Conservation (phyloP, 2,888 invertebrate genomes). For the Sarcophaga subvicina region DNA sequence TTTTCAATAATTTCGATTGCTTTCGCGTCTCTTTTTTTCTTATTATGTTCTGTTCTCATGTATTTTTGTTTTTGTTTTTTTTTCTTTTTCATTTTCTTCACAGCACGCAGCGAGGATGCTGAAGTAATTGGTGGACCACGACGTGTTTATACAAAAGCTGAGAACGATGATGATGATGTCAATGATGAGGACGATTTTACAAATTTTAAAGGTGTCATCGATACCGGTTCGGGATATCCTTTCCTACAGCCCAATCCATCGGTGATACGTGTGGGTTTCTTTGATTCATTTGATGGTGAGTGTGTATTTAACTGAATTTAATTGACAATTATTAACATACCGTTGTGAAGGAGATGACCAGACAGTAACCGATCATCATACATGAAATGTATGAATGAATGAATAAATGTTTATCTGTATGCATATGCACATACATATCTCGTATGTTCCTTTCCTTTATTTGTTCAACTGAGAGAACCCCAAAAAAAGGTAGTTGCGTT, state of each 20-base stretch:
- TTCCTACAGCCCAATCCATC: conserved; percentile 78
- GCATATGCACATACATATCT: background rate
- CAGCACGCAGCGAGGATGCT: conserved; percentile 78
- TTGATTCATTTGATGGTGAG: conserved; percentile 81
- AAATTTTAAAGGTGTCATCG: conserved; percentile 79
- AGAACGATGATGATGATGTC: conserved; percentile 69
- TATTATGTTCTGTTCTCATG: background rate
- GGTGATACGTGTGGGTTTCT: conserved; percentile 77
- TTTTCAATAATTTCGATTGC: background rate
- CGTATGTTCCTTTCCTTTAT: too few relatives aligned
- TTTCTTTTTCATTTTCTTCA: conserved; percentile 54
- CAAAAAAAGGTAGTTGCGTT: background rate
- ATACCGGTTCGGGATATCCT: conserved; percentile 79
- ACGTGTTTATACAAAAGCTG: conserved; percentile 52
- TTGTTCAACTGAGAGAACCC: too few relatives aligned
- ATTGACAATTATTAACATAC: conserved; percentile 65
- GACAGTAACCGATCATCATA: background rate
- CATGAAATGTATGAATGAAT: background rate
- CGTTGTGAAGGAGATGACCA: background rate
- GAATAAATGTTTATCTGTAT: background rate
- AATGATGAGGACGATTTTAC: conserved; percentile 75
- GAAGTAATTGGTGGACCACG: conserved; percentile 77
- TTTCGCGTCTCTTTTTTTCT: too few relatives aligned
- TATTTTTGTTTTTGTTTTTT: conserved; percentile 24
- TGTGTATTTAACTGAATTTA: conserved; percentile 66